Evolutionary conservation across 2,797 vertebrate genomes (phyloP).

Genomic region (Acanthurus tractus): DNA sequence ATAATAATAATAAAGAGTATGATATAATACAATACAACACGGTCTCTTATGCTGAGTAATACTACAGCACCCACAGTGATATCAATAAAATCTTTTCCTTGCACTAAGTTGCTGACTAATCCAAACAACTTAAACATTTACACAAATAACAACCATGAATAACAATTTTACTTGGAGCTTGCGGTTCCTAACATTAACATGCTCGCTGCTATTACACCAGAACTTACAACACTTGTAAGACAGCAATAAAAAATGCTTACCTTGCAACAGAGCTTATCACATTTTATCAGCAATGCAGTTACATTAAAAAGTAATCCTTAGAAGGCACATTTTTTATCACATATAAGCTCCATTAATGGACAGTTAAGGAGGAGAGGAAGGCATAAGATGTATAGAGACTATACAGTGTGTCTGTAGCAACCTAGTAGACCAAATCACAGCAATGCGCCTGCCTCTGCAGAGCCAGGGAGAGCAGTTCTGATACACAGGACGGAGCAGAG

Average conservation of each 20-base stretch:
- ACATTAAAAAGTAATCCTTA: slow-evolving; percentile 45
- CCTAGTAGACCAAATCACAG: slow-evolving; percentile 73
- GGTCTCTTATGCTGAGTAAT: slow-evolving; percentile 39
- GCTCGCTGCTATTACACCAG: slow-evolving; percentile 2
- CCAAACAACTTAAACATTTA: slow-evolving; percentile 6
- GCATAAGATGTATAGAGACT: slow-evolving; percentile 55
- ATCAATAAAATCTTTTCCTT: slow-evolving; percentile 17
- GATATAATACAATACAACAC: background rate
- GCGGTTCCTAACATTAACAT: slow-evolving; percentile 19
- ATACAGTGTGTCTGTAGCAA: slow-evolving; percentile 60
- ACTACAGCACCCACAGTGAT: slow-evolving; percentile 23
- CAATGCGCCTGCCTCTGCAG: slow-evolving; percentile 81
- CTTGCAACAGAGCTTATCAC: slow-evolving; percentile 69
- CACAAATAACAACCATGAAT: background rate
- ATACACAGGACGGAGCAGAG: slow-evolving; percentile 59
- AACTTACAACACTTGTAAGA: slow-evolving; percentile 40
- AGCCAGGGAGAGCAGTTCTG: slow-evolving; percentile 59
- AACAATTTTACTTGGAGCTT: slow-evolving; percentile 7
- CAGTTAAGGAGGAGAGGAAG: slow-evolving; percentile 45
- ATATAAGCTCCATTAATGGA: slow-evolving; percentile 56
- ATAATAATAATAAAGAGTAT: background rate
- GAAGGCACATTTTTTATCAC: slow-evolving; percentile 49
- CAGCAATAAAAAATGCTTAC: slow-evolving; percentile 67
- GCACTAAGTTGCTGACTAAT: background rate
- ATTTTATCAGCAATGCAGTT: slow-evolving; percentile 59